phyloP scores from a whole-genome alignment of 1,140 invertebrate genomes.

The Drosophila nigromelanica region DNA sequence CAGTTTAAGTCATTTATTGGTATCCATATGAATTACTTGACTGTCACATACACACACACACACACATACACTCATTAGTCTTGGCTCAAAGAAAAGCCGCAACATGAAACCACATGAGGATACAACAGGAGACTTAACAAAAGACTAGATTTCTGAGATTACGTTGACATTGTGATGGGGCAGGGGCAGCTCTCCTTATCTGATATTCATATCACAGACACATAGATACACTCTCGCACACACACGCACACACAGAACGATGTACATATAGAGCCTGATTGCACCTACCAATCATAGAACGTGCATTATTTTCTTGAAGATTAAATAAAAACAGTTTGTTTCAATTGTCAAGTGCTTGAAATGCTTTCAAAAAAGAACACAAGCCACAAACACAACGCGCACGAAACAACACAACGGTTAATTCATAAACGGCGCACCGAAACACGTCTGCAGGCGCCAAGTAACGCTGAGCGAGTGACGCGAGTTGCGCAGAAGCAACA shows the following conservation, averaged over 20 bases:
- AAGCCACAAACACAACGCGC: slow-evolving; percentile 9
- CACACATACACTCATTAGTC: slow-evolving; percentile 23
- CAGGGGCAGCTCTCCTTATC: slow-evolving; percentile 44
- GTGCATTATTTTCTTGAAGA: slow-evolving; percentile 20
- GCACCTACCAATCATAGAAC: slow-evolving; percentile 50
- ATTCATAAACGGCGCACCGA: background rate
- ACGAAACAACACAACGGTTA: background rate
- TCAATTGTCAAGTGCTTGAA: slow-evolving; percentile 11
- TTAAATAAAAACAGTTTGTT: background rate
- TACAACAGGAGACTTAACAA: slow-evolving; percentile 45
- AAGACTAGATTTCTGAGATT: slow-evolving; percentile 60
- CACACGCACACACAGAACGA: background rate
- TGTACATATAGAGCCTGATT: slow-evolving; percentile 14
- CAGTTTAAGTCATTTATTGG: slow-evolving; percentile 40
- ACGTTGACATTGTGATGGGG: slow-evolving; percentile 66
- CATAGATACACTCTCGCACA: slow-evolving; percentile 17
- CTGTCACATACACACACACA: slow-evolving; percentile 28
- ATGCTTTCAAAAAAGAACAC: background rate
- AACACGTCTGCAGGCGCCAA: slow-evolving; percentile 50
- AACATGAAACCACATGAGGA: slow-evolving; percentile 24
- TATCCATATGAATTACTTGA: slow-evolving; percentile 36
- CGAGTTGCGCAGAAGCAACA: slow-evolving; percentile 16
- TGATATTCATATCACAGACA: slow-evolving; percentile 27
- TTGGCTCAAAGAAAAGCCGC: slow-evolving; percentile 31
- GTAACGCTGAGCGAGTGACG: slow-evolving; percentile 47